A percentile compares a stretch with the other conserved stretches of the same genome.
Conservation (phyloP, 2,113 vertebrate species). For the Crypturellus undulatus region DNA sequence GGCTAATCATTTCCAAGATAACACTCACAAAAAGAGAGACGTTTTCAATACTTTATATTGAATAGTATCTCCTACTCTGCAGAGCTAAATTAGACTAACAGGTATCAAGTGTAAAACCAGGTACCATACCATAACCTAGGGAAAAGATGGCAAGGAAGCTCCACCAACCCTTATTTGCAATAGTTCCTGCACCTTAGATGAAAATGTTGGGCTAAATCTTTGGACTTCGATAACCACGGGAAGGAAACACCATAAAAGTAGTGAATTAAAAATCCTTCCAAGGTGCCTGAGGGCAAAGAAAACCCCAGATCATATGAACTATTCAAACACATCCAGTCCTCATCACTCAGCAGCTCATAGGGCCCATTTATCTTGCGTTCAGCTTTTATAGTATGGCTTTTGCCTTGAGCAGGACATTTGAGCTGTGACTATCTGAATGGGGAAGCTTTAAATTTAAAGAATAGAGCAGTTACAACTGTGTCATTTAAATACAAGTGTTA, state of each 20-base stretch:
- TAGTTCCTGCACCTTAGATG: neutral
- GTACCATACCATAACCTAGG: neutral
- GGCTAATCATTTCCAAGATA: neutral
- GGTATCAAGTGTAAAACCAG: neutral
- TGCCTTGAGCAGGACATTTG: constrained; percentile 31
- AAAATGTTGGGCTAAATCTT: neutral
- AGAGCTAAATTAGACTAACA: neutral
- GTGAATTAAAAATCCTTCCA: neutral
- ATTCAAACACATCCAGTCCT: neutral
- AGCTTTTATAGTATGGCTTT: neutral
- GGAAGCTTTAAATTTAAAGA: constrained; percentile 37
- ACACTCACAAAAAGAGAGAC: neutral
- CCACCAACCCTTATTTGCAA: neutral
- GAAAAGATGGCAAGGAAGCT: neutral
- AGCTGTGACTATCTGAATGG: constrained; percentile 28
- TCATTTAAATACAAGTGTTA: neutral
- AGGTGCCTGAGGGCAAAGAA: constrained; percentile 12
- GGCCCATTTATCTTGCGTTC: constrained; percentile 35
- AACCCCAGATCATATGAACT: neutral
- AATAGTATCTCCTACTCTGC: neutral
- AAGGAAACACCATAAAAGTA: neutral
- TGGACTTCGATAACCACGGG: neutral
- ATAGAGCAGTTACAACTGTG: neutral
- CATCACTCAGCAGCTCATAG: neutral
- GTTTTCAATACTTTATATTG: neutral